Evolutionary conservation across 2,113 vertebrate species (phyloP).

Genomic region (Helogale parvula): DNA sequence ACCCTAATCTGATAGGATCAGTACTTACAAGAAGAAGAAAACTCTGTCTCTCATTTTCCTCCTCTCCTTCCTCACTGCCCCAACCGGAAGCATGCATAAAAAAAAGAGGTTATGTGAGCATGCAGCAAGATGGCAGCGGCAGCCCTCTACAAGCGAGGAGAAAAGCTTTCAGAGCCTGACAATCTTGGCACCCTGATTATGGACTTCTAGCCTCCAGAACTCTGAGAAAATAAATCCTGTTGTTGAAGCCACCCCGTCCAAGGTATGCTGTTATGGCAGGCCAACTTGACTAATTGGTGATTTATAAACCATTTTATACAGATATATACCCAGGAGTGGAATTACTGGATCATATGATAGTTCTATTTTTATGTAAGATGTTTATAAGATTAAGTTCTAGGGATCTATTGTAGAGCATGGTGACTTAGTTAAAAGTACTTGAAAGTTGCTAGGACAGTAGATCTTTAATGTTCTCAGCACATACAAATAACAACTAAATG

Average conservation of each 20-base stretch:
- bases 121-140: not conserved
- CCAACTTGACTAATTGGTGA: not conserved
- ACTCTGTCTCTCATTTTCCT: not conserved
- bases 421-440: not conserved
- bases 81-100: not conserved
- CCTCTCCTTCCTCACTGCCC: not conserved
- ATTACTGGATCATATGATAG: not conserved
- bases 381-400: not conserved
- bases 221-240: not conserved
- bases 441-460: not conserved
- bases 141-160: not conserved
- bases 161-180: not conserved
- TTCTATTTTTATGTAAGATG: not conserved
- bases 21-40: not conserved
- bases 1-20: not conserved
- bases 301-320: not conserved
- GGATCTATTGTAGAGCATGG: not conserved
- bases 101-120: not conserved
- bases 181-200: not conserved
- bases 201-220: not conserved
- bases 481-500: not conserved
- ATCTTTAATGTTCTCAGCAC: not conserved
- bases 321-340: not conserved
- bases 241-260: not conserved
- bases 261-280: not conserved